phyloP scores from a whole-genome alignment of 2,113 vertebrate species.

The Sylvia atricapilla region DNA sequence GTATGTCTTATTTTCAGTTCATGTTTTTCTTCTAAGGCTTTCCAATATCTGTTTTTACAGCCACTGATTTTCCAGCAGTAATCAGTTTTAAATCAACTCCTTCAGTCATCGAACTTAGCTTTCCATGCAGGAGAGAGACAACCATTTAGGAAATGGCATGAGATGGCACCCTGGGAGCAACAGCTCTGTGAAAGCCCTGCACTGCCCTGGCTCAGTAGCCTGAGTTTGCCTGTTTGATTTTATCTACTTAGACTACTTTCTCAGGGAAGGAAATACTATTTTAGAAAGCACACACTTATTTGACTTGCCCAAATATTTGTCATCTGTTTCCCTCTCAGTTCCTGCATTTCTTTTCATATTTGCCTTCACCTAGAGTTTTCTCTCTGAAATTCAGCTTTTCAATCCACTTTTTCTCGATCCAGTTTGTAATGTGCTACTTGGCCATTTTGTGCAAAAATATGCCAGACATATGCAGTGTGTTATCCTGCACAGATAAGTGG shows the following conservation, averaged over 20 bases:
- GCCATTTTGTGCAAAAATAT: conserved; percentile 9
- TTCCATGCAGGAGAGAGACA: not conserved
- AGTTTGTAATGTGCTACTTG: not conserved
- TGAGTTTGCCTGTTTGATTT: not conserved
- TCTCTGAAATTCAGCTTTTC: not conserved
- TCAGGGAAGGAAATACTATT: not conserved
- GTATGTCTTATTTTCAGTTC: not conserved
- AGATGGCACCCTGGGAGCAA: not conserved
- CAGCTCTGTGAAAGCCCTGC: not conserved
- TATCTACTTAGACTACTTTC: not conserved
- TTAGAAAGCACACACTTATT: not conserved
- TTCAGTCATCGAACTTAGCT: not conserved
- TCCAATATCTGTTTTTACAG: not conserved
- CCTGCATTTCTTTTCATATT: not conserved
- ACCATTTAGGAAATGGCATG: not conserved
- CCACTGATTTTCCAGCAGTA: not conserved
- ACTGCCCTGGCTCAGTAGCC: not conserved
- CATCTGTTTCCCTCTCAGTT: not conserved
- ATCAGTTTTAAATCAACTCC: not conserved
- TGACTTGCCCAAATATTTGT: not conserved
- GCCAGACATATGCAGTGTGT: not conserved
- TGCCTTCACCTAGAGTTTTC: not conserved
- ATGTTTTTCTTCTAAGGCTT: not conserved
- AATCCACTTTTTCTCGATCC: not conserved
- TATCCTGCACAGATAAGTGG: not conserved